A percentile compares a stretch with the other conserved stretches of the same genome.
These are phyloP conservation scores for Muschampia plurimacula DNA, from an alignment of 2,888 invertebrate genomes.

Conservation along the genomic window DNA sequence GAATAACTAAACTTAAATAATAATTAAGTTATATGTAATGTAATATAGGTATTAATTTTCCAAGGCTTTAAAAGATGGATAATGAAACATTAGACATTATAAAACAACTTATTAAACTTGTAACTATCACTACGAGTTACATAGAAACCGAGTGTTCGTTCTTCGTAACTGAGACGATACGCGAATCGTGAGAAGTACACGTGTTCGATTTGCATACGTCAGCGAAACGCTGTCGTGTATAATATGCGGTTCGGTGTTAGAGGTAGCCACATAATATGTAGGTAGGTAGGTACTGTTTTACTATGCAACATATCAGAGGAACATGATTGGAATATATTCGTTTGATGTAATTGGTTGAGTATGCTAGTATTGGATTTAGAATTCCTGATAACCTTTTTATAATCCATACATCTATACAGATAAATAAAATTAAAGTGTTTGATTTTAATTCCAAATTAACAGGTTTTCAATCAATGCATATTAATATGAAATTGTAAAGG, in stretches of 20 bases:
- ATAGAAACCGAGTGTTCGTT: background rate
- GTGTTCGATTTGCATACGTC: conserved; percentile 37
- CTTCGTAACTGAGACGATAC: conserved; percentile 38
- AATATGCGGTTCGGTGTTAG: conserved; percentile 17
- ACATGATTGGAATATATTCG: background rate
- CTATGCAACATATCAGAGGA: background rate
- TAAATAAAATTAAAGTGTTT: too few species aligned
- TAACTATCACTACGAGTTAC: conserved; percentile 1
- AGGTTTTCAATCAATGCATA: too few species aligned
- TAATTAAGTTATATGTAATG: too few species aligned
- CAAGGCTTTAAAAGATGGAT: background rate
- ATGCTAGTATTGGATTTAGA: background rate
- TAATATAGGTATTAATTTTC: background rate
- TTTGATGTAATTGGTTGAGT: background rate
- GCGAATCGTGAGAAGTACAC: conserved; percentile 42
- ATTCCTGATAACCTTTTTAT: too few species aligned
- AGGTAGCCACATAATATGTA: conserved; percentile 1
- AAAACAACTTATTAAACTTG: conserved; percentile 13
- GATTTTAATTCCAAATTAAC: too few species aligned
- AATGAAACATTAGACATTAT: conserved; percentile 10
- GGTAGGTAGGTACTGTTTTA: background rate
- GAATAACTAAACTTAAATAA: too few species aligned
- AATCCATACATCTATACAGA: too few species aligned
- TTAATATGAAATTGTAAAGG: too few species aligned
- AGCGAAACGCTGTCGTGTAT: conserved; percentile 23